Base-by-base conservation (phyloP, 1,140 invertebrate genomes). In the Trachelipus rathkii region DNA sequence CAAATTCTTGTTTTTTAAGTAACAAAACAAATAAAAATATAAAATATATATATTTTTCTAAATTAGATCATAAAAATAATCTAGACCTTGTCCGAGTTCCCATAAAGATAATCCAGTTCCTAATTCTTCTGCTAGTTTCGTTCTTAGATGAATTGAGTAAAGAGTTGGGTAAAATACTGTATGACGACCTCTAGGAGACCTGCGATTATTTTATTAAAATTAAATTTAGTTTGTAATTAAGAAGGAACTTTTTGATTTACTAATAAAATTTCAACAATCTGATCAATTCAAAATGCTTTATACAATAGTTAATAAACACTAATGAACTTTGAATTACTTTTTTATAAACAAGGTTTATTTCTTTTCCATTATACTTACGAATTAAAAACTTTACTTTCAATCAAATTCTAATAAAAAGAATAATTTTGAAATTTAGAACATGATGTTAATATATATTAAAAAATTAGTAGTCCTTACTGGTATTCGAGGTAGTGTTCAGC, bases 21-120 rank as follows among this genome's bases (percentile, higher is more conserved):
- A 45, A 21, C 23, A 0, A 43, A 43, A 50, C 15, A 44, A 45
- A 43, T 21, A 46, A 10, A 23, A 71, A 44, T 11, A 0, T 3
- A 4, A 19, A 66, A 4, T 33, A 60, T 8, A 0, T n/a, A 19
- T 3, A 4, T 5, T 0, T 8, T 13, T 15, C 33, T 68, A 96
- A 79, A 97, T 87, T 82, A 97, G 87, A 88, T 97, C 95, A 84
- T 95, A 97, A 85, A 97, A 97, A 85, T 95, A 97, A 86, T 95
- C 90, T 8, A 97, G 85, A 53, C 96, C 96, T 87, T 98, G 95
- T 7, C 96, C 95, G 15, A 97, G 85, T 85, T 98, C 96, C 96
- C 96, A 98, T 83, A 98, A 92, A 0, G 95, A 92, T 67, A 97
- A 86, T 5, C 95, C 95, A 72, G 90, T 91, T 8, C 92, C 91